A percentile compares a stretch with the other conserved stretches of the same genome.
Conservation (phyloP, 1,140 invertebrate species). For the Nebria ingens region DNA sequence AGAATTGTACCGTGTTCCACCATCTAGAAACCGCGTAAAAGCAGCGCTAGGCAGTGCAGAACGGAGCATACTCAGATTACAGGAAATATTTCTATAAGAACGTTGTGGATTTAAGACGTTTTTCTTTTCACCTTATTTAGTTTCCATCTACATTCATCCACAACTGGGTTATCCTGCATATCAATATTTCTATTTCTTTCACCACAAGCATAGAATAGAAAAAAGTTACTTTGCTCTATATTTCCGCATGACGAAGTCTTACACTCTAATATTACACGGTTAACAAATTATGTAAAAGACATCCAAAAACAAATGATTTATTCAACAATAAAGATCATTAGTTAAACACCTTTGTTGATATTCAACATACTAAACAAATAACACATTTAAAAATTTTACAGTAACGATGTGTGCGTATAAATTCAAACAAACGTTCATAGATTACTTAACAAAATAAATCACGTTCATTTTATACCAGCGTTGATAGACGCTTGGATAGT, state of each 20-base stretch:
- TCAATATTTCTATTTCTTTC: neutral
- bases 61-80: too few relatives aligned
- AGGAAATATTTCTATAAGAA: too few relatives aligned
- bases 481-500: too few relatives aligned
- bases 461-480: neutral
- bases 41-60: too few relatives aligned
- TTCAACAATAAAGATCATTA: neutral
- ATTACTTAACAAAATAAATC: neutral
- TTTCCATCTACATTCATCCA: too few relatives aligned
- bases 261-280: neutral
- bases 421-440: neutral
- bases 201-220: too few relatives aligned
- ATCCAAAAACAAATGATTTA: constrained; percentile 6
- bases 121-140: too few relatives aligned
- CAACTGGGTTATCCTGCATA: neutral
- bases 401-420: neutral
- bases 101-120: too few relatives aligned
- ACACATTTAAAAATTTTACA: neutral
- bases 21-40: too few relatives aligned
- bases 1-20: too few relatives aligned
- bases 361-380: neutral
- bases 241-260: neutral
- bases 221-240: neutral
- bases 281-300: neutral
- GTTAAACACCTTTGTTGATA: constrained; percentile 5